A percentile compares a stretch with the other conserved stretches of the same genome.
Evolutionary conservation across 2,113 vertebrate species (phyloP).

Genomic region (Entomyzon cyanotis): DNA sequence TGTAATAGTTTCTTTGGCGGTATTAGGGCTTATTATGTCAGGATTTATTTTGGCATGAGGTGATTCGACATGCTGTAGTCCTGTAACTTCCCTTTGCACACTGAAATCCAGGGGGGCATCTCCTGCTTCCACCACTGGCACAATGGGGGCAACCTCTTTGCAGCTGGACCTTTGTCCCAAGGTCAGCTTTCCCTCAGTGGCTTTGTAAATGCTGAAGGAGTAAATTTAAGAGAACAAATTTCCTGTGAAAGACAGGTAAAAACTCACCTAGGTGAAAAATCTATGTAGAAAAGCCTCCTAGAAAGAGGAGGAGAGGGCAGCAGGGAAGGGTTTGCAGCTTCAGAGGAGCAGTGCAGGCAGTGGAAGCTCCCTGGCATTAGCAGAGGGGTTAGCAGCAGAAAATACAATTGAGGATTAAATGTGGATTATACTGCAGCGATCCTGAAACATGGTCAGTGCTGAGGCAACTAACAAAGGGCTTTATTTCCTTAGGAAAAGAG

Average conservation of each 20-base stretch:
- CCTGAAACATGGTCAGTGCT: not conserved
- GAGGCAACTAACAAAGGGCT: not conserved
- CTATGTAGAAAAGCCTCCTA: not conserved
- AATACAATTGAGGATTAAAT: slow-evolving; percentile 14
- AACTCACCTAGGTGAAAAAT: not conserved
- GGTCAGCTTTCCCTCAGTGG: not conserved
- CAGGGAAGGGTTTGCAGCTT: not conserved
- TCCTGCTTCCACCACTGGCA: not conserved
- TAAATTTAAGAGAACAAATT: not conserved
- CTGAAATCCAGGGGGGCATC: not conserved
- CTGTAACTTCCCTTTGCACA: not conserved
- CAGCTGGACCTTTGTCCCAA: not conserved
- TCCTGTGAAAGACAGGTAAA: not conserved
- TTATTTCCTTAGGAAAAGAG: not conserved
- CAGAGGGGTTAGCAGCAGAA: not conserved
- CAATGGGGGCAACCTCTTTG: not conserved
- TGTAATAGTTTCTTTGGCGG: slow-evolving; percentile 57
- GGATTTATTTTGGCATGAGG: slow-evolving; percentile 49
- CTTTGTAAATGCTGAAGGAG: not conserved
- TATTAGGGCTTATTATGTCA: slow-evolving; percentile 64
- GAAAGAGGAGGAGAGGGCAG: not conserved
- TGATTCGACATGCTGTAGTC: not conserved
- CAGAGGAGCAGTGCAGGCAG: not conserved
- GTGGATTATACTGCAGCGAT: not conserved
- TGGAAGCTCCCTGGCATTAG: not conserved